Evolutionary conservation across 1,140 invertebrate species (phyloP).

Genomic region (Drosophila virilis): DNA sequence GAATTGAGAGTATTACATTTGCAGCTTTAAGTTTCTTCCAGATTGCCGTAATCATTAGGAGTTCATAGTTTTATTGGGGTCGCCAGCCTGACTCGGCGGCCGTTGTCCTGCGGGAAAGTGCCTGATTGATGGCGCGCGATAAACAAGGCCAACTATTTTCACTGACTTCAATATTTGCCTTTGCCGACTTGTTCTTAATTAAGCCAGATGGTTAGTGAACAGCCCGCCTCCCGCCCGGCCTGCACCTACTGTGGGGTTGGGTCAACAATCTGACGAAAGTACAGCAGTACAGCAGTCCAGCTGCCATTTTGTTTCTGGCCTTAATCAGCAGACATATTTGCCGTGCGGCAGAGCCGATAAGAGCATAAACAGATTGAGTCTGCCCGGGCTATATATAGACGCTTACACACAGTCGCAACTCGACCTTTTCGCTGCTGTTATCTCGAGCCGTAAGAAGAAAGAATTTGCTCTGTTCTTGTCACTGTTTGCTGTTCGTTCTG

Average conservation of each 20-base stretch:
- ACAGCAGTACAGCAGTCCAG: constrained; percentile 49
- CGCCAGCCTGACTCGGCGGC: constrained; percentile 28
- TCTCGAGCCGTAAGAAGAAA: constrained; percentile 67
- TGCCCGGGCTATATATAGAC: constrained; percentile 41
- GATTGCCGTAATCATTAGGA: constrained; percentile 22
- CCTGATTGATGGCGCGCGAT: constrained; percentile 69
- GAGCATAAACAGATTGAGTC: constrained; percentile 64
- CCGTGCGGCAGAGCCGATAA: constrained; percentile 60
- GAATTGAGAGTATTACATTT: background rate
- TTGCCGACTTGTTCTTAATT: constrained; percentile 75
- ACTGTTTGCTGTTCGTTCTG: constrained; percentile 58
- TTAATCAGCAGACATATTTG: constrained; percentile 76
- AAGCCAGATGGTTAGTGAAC: constrained; percentile 63
- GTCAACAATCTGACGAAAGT: constrained; percentile 66
- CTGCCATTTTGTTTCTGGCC: constrained; percentile 68
- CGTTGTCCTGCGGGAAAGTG: constrained; percentile 68
- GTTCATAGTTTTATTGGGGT: constrained; percentile 42
- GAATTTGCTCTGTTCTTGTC: constrained; percentile 80
- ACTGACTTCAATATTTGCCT: constrained; percentile 65
- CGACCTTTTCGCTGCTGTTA: constrained; percentile 61
- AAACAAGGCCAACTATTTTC: constrained; percentile 79
- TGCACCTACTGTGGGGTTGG: constrained; percentile 42
- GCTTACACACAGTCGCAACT: constrained; percentile 37
- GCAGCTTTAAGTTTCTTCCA: background rate
- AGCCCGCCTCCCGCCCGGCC: constrained; percentile 14